These are phyloP conservation scores for Rhinogobio ventralis DNA, from an alignment of 2,797 vertebrate species.

Conservation along the genomic window DNA sequence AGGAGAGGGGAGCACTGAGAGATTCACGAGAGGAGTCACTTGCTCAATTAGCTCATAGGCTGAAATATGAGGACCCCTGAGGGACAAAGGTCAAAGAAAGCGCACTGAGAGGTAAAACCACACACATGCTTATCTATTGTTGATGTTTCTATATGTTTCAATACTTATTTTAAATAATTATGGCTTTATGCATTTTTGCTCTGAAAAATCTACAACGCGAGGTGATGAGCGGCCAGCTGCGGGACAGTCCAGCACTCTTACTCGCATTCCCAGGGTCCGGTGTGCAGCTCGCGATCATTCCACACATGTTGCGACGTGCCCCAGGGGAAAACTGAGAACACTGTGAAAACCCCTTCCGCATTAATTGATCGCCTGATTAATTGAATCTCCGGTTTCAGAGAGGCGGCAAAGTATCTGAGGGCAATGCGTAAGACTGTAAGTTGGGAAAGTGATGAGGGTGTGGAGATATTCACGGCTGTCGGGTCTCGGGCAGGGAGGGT, in stretches of 20 bases:
- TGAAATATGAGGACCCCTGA: slow-evolving; percentile 75
- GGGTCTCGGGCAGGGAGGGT: slow-evolving; percentile 1
- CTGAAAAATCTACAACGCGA: neutral
- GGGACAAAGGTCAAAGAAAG: slow-evolving; percentile 64
- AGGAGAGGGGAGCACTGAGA: slow-evolving; percentile 68
- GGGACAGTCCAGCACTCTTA: slow-evolving; percentile 52
- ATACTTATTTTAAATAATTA: neutral
- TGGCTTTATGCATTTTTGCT: neutral
- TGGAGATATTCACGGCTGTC: slow-evolving; percentile 57
- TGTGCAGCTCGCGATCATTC: slow-evolving; percentile 70
- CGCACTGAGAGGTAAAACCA: neutral
- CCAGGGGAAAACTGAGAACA: slow-evolving; percentile 66
- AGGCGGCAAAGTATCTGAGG: slow-evolving; percentile 36
- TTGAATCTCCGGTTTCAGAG: slow-evolving; percentile 65
- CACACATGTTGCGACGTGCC: slow-evolving; percentile 73
- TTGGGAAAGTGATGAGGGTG: slow-evolving; percentile 35
- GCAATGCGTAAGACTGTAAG: slow-evolving; percentile 33
- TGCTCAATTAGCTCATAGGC: slow-evolving; percentile 75
- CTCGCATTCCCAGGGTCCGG: slow-evolving; percentile 71
- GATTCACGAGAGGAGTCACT: slow-evolving; percentile 74
- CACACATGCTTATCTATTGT: neutral
- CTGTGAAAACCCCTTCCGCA: slow-evolving; percentile 68
- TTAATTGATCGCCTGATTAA: slow-evolving; percentile 76
- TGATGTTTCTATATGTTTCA: neutral
- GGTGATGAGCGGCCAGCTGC: slow-evolving; percentile 59